A percentile compares a stretch with the other conserved stretches of the same genome.
These are phyloP conservation scores for Bergia puertoricense DNA, from an alignment of 92 coral and sea anemone genomes.

Conservation along the genomic window DNA sequence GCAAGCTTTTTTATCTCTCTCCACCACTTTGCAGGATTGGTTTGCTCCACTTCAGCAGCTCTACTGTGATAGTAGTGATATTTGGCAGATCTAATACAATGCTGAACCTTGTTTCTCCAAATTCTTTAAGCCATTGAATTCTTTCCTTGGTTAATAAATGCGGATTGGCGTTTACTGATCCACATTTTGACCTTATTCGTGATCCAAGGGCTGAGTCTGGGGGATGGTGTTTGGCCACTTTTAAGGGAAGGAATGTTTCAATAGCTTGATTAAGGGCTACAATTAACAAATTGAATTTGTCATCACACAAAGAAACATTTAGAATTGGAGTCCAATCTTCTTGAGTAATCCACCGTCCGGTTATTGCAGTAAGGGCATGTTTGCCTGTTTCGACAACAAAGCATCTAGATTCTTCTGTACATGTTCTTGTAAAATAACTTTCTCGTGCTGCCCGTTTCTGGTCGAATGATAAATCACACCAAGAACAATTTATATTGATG, in stretches of 20 bases:
- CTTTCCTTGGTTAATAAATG: neutral
- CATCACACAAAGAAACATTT: neutral
- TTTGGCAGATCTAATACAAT: constrained; percentile 30
- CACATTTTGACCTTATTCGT: constrained; percentile 38
- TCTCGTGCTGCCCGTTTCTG: constrained; percentile 54
- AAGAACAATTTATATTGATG: constrained; percentile 43
- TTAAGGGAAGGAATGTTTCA: constrained; percentile 40
- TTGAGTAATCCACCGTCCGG: constrained; percentile 56
- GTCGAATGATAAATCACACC: constrained; percentile 60
- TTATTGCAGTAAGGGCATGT: constrained; percentile 43
- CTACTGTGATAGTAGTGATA: constrained; percentile 13
- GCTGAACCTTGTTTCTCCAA: constrained; percentile 37
- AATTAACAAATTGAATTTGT: constrained; percentile 27
- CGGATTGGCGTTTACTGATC: constrained; percentile 41
- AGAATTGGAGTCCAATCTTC: constrained; percentile 15
- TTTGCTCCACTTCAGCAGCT: constrained; percentile 23
- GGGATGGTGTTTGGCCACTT: constrained; percentile 19
- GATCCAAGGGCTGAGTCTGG: constrained; percentile 49
- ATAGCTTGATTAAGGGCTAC: constrained; percentile 29
- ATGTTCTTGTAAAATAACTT: constrained; percentile 54
- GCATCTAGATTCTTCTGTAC: constrained; percentile 55
- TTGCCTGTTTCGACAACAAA: constrained; percentile 50
- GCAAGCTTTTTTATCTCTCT: neutral
- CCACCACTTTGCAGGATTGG: neutral
- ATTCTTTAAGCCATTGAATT: neutral